phyloP scores from a whole-genome alignment of 30 jellyfish, hydroid and myxozoan genomes.

The Aurelia sp. region DNA sequence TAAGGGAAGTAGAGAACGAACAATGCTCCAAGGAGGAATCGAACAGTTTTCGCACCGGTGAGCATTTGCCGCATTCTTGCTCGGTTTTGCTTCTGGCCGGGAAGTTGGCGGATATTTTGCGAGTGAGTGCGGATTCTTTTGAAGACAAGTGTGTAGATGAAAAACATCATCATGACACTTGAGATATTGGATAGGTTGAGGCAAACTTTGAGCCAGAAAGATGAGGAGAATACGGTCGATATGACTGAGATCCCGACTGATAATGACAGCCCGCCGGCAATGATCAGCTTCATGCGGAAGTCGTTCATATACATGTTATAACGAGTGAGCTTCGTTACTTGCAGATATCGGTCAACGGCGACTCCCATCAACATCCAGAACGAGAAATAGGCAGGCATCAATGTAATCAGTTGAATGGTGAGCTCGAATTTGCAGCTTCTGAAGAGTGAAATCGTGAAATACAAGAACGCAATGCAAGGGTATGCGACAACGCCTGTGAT shows the following conservation, averaged over 20 bases:
- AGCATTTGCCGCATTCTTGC: constrained; percentile 4
- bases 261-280: neutral
- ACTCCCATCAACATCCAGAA: constrained; percentile 57
- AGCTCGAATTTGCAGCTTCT: constrained; percentile 44
- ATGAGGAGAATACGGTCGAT: constrained; percentile 44
- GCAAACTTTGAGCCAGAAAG: constrained; percentile 23
- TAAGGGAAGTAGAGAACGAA: constrained; percentile 17
- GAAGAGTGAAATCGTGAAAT: neutral
- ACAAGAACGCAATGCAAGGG: constrained; percentile 36
- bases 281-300: constrained; percentile 12
- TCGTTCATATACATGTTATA: constrained; percentile 35
- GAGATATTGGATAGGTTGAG: constrained; percentile 18
- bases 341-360: constrained; percentile 62
- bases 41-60: constrained; percentile 30
- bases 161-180: constrained; percentile 15
- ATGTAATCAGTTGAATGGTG: constrained; percentile 28
- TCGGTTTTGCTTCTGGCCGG: neutral
- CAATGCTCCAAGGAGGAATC: constrained; percentile 18
- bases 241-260: constrained; percentile 22
- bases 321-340: constrained; percentile 45
- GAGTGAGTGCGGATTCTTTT: constrained; percentile 28
- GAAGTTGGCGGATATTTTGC: neutral
- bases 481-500: constrained; percentile 37
- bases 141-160: constrained; percentile 23
- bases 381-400: constrained; percentile 45